Conservation (phyloP, 2,888 invertebrate species). For the Zaprionus obscuricornis region DNA sequence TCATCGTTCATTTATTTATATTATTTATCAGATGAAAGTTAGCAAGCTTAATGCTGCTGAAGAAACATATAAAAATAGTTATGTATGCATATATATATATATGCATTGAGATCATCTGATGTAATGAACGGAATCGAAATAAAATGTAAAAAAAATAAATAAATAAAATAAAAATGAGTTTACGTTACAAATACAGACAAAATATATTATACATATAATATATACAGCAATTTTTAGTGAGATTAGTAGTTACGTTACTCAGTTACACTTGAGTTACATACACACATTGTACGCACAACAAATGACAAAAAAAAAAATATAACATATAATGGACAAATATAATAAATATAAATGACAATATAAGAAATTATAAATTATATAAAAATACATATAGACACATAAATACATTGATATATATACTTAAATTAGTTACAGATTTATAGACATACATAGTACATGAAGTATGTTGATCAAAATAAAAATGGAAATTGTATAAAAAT, state of each 20-base stretch:
- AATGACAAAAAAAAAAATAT: not conserved
- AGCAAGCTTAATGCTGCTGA: too few species aligned
- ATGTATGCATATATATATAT: slow-evolving; percentile 3
- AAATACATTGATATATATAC: not conserved
- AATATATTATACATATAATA: not conserved
- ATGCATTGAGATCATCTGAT: too few species aligned
- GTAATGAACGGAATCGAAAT: too few species aligned
- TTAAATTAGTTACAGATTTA: not conserved
- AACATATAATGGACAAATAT: slow-evolving; percentile 29
- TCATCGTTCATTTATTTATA: too few species aligned
- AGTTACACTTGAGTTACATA: slow-evolving; percentile 28
- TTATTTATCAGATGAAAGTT: too few species aligned
- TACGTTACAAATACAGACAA: not conserved
- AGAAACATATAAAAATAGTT: too few species aligned
- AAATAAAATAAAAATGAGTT: not conserved
- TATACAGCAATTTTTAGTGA: too few species aligned
- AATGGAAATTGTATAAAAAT: not conserved
- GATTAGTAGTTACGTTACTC: not conserved
- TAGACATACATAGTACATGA: not conserved
- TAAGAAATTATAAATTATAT: not conserved
- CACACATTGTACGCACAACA: not conserved
- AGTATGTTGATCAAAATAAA: slow-evolving; percentile 6
- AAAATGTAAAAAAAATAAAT: too few species aligned
- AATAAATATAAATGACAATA: slow-evolving; percentile 14
- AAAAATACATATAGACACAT: not conserved